phyloP scores from a whole-genome alignment of 2,797 vertebrate genomes.

The Serranus cabrilla region DNA sequence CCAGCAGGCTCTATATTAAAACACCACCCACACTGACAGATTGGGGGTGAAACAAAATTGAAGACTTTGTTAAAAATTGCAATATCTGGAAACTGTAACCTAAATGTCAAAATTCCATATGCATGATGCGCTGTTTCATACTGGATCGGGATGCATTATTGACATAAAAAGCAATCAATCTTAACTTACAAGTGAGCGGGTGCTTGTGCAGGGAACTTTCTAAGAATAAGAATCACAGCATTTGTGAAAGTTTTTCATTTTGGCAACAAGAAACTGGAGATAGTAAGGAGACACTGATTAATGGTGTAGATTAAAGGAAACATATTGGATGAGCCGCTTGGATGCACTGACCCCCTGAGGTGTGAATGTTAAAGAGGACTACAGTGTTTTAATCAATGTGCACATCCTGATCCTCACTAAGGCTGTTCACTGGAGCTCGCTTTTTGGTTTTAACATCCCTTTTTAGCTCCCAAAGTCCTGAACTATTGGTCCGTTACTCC shows the following conservation, averaged over 20 bases:
- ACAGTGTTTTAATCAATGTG: slow-evolving; percentile 5
- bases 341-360: slow-evolving; percentile 9
- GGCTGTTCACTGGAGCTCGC: background rate
- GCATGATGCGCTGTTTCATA: background rate
- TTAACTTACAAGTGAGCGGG: background rate
- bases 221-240: background rate
- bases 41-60: background rate
- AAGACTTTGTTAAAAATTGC: background rate
- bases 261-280: background rate
- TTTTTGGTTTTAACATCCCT: too few relatives aligned
- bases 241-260: slow-evolving; percentile 5
- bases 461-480: too few relatives aligned
- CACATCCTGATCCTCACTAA: background rate
- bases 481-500: too few relatives aligned
- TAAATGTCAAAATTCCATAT: background rate
- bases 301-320: background rate
- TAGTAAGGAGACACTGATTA: slow-evolving; percentile 23
- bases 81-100: background rate
- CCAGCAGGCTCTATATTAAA: background rate
- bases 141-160: background rate
- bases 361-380: slow-evolving; percentile 15
- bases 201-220: background rate
- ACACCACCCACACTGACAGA: background rate
- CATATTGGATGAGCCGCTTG: slow-evolving; percentile 8
- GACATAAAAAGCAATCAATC: background rate